Percentiles rank a stretch among this genome's conserved stretches.
phyloP scores from a whole-genome alignment of 2,113 vertebrate species.

The Salvelinus fontinalis region DNA sequence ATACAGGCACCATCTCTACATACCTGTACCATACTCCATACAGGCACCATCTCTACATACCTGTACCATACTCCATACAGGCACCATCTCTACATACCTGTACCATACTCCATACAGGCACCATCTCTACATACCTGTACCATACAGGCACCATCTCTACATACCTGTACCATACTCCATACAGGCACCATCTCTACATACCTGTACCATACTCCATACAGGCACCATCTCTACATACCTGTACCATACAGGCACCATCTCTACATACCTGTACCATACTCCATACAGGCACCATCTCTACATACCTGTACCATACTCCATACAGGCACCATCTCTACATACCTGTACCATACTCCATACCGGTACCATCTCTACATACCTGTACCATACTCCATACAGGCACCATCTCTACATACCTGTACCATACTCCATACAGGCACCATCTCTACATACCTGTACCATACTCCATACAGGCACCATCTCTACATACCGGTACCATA shows the following conservation, averaged over 20 bases:
- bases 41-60: too few species aligned
- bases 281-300: neutral
- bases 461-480: too few species aligned
- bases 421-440: too few species aligned
- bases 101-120: too few species aligned
- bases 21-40: neutral
- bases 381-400: conserved; percentile 24
- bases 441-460: too few species aligned
- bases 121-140: conserved; percentile 61
- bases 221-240: too few species aligned
- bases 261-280: too few species aligned
- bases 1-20: neutral
- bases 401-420: too few species aligned
- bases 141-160: neutral
- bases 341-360: conserved; percentile 57
- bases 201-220: conserved; percentile 50
- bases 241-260: neutral
- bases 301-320: conserved; percentile 60
- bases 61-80: too few species aligned
- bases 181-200: conserved; percentile 30
- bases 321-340: conserved; percentile 3
- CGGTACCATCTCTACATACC: conserved; percentile 51
- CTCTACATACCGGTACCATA: too few species aligned
- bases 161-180: conserved; percentile 60
- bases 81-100: conserved; percentile 61